phyloP scores from a whole-genome alignment of 2,113 vertebrate species.

The Actenoides hombroni region DNA sequence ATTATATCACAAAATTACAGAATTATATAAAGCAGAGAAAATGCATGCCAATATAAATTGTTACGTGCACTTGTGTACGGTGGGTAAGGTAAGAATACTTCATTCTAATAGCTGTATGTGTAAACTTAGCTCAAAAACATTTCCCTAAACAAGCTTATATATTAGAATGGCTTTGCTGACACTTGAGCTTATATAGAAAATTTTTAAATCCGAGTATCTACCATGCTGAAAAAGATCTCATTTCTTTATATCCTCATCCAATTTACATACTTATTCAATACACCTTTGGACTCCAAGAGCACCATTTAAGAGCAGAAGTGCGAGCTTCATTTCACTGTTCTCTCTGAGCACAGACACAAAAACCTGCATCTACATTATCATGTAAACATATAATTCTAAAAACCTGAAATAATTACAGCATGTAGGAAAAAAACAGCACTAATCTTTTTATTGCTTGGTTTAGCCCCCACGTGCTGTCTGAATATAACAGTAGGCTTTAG shows the following conservation, averaged over 20 bases:
- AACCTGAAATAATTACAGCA: neutral
- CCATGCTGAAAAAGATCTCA: neutral
- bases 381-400: neutral
- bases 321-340: neutral
- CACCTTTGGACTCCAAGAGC: neutral
- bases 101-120: neutral
- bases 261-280: neutral
- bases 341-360: neutral
- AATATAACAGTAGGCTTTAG: neutral
- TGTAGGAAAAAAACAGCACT: neutral
- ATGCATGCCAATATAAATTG: neutral
- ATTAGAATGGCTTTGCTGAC: neutral
- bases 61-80: neutral
- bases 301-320: neutral
- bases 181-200: neutral
- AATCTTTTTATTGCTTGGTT: neutral
- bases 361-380: neutral
- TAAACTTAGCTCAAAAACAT: neutral
- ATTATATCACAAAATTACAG: neutral
- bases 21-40: neutral
- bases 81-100: neutral
- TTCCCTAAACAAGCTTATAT: neutral
- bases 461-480: neutral
- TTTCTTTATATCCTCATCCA: neutral
- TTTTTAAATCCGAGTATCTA: neutral